phyloP scores from a whole-genome alignment of 2,113 vertebrate genomes.

The Zosterops borbonicus region DNA sequence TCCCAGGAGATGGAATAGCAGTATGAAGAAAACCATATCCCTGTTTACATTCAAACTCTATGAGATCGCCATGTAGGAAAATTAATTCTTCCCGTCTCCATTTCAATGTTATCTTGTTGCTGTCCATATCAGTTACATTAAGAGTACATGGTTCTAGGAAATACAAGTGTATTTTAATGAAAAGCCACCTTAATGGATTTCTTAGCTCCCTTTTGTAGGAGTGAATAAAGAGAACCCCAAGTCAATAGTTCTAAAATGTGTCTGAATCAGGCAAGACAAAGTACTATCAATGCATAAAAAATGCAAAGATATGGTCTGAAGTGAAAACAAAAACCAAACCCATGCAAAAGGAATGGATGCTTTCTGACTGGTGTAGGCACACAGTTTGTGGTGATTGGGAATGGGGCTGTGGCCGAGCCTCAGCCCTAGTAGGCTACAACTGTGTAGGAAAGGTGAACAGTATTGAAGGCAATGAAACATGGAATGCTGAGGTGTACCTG shows the following conservation, averaged over 20 bases:
- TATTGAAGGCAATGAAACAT: not conserved
- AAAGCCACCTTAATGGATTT: not conserved
- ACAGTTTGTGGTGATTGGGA: not conserved
- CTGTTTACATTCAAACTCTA: conserved; percentile 76
- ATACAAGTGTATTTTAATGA: not conserved
- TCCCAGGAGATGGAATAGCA: conserved; percentile 15
- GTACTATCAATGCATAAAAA: not conserved
- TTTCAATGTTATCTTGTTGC: conserved; percentile 70
- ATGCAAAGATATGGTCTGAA: not conserved
- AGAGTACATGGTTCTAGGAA: conserved; percentile 74
- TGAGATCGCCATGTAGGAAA: conserved; percentile 74
- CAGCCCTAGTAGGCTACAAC: not conserved
- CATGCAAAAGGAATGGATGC: not conserved
- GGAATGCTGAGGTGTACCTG: not conserved
- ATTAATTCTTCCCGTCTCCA: conserved; percentile 69
- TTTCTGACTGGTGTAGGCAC: not conserved
- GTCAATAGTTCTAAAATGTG: not conserved
- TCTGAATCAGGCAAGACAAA: not conserved
- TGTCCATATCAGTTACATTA: conserved; percentile 19
- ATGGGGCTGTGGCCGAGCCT: not conserved
- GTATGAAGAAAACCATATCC: conserved; percentile 60
- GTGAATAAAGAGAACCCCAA: not conserved
- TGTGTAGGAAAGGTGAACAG: not conserved
- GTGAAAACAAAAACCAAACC: not conserved
- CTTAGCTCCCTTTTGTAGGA: not conserved